These are phyloP conservation scores for Orthonyx spaldingii DNA, from an alignment of 2,113 vertebrate species.

Conservation along the genomic window DNA sequence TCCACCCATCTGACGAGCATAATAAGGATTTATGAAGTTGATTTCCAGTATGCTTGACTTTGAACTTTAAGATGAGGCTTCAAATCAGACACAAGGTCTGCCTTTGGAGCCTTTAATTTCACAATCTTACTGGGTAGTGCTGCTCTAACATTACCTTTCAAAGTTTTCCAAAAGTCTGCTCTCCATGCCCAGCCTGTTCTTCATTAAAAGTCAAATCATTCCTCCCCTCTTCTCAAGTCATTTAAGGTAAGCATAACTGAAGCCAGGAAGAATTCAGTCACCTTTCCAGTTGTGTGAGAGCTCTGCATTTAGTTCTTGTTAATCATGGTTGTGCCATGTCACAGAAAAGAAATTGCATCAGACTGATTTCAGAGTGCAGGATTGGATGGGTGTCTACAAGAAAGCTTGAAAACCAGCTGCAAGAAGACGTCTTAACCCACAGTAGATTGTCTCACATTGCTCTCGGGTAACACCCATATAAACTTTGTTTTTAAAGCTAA, in stretches of 20 bases:
- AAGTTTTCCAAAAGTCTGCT: background rate
- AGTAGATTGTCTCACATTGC: background rate
- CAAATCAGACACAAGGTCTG: background rate
- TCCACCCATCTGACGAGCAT: background rate
- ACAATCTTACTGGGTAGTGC: background rate
- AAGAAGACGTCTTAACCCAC: background rate
- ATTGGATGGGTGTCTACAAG: background rate
- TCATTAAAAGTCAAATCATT: background rate
- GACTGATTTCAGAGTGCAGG: background rate
- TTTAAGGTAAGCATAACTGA: background rate
- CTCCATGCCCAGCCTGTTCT: background rate
- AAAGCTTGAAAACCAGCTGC: background rate
- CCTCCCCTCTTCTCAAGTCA: background rate
- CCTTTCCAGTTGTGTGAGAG: background rate
- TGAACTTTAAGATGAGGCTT: background rate
- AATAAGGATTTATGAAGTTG: background rate
- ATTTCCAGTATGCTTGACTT: background rate
- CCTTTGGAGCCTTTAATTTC: background rate
- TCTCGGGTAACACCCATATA: background rate
- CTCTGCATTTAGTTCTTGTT: background rate
- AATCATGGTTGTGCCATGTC: background rate
- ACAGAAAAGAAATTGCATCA: background rate
- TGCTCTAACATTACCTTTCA: background rate
- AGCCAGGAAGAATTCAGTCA: background rate
- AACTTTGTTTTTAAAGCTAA: background rate